These are phyloP conservation scores for Agraylea sexmaculata DNA, from an alignment of 1,140 invertebrate genomes.

Conservation along the genomic window DNA sequence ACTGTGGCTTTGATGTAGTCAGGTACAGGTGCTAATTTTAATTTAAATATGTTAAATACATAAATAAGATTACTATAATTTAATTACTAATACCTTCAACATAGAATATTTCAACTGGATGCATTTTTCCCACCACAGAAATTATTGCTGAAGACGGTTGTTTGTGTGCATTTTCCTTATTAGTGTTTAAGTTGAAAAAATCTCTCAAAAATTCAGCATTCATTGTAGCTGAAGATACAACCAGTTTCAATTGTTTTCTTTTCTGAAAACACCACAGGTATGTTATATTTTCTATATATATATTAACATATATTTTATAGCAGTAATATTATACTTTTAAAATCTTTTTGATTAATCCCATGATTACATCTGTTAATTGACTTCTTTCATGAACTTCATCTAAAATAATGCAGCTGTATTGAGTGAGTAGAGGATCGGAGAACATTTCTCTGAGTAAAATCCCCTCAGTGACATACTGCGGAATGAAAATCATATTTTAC, in stretches of 20 bases:
- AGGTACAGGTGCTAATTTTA: constrained; percentile 62
- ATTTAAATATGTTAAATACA: constrained; percentile 9
- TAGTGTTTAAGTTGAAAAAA: constrained; percentile 75
- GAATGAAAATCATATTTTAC: constrained; percentile 23
- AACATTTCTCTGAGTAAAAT: constrained; percentile 91
- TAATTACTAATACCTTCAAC: constrained; percentile 42
- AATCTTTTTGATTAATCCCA: constrained; percentile 92
- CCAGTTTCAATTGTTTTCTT: constrained; percentile 68
- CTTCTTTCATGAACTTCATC: constrained; percentile 96
- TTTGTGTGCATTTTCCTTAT: constrained; percentile 25
- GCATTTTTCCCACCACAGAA: constrained; percentile 78
- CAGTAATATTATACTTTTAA: constrained; percentile 43
- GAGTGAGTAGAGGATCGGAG: constrained; percentile 79
- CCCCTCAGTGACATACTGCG: constrained; percentile 91
- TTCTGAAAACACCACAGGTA: constrained; percentile 46
- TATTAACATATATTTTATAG: constrained; percentile 5
- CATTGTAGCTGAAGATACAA: constrained; percentile 91
- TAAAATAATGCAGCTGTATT: constrained; percentile 83
- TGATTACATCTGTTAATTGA: constrained; percentile 83
- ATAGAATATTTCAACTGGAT: constrained; percentile 84
- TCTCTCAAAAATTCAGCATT: constrained; percentile 77
- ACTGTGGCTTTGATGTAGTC: constrained; percentile 84
- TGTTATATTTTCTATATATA: constrained; percentile 6
- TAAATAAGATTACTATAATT: constrained; percentile 1
- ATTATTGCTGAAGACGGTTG: constrained; percentile 72